A percentile compares a stretch with the other conserved stretches of the same genome.
Evolutionary conservation across 2,113 vertebrate species (phyloP).

Genomic region (Girardinichthys multiradiatus): DNA sequence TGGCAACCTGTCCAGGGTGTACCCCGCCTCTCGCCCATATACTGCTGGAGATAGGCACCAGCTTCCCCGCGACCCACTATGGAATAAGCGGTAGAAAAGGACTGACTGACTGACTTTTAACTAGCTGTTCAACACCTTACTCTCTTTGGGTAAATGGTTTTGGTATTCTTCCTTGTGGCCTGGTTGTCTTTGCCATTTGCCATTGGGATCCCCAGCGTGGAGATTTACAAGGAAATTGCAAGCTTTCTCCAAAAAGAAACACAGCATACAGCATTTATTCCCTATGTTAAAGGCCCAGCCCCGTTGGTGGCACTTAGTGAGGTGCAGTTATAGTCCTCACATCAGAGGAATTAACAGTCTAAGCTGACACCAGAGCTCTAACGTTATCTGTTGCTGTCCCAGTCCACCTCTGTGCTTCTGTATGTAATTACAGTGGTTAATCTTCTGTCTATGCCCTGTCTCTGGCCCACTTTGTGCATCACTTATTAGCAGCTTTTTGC

Average conservation of each 20-base stretch:
- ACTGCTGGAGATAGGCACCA: too few relatives aligned
- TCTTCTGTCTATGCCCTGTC: constrained; percentile 66
- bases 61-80: too few relatives aligned
- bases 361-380: constrained; percentile 48
- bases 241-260: background rate
- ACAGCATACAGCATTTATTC: background rate
- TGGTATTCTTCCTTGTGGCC: background rate
- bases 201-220: background rate
- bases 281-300: constrained; percentile 29
- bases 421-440: constrained; percentile 77
- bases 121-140: too few relatives aligned
- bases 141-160: too few relatives aligned
- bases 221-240: background rate
- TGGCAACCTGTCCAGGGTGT: too few relatives aligned
- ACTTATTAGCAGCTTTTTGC: constrained; percentile 73
- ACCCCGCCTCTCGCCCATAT: too few relatives aligned
- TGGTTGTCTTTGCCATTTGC: background rate
- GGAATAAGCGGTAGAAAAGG: too few relatives aligned
- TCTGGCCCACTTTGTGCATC: constrained; percentile 59
- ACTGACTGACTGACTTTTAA: too few relatives aligned
- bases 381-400: constrained; percentile 54
- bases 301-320: constrained; percentile 18
- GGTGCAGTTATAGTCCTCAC: constrained; percentile 25
- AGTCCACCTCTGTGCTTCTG: constrained; percentile 47
- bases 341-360: constrained; percentile 46